Percentiles rank a stretch among this genome's conserved stretches.
Conservation (phyloP, 2,888 invertebrate genomes). For the Drosophila merina region DNA sequence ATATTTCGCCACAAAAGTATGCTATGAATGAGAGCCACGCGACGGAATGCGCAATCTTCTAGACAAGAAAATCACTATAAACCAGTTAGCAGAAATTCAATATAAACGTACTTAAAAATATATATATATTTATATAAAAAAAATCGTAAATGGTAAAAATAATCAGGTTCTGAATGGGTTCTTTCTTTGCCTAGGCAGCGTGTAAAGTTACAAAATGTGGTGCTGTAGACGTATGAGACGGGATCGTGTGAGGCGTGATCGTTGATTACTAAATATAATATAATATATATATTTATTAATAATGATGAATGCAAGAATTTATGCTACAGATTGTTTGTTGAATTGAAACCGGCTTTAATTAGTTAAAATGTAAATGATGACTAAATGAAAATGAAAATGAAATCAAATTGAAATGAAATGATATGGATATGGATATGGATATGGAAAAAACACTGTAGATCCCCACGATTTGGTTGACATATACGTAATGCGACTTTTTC, state of each 20-base stretch:
- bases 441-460: slow-evolving; percentile 24
- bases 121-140: slow-evolving; percentile 49
- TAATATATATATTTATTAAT: slow-evolving; percentile 29
- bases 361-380: slow-evolving; percentile 59
- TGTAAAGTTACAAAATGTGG: slow-evolving; percentile 74
- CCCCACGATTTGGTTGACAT: slow-evolving; percentile 50
- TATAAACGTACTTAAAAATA: slow-evolving; percentile 62
- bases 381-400: slow-evolving; percentile 28
- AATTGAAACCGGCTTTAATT: slow-evolving; percentile 76
- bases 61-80: slow-evolving; percentile 20
- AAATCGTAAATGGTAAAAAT: slow-evolving; percentile 20
- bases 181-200: slow-evolving; percentile 55
- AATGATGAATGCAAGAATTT: slow-evolving; percentile 45
- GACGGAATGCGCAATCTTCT: slow-evolving; percentile 21
- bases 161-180: slow-evolving; percentile 47
- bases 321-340: slow-evolving; percentile 62
- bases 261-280: slow-evolving; percentile 43
- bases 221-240: slow-evolving; percentile 72
- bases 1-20: slow-evolving; percentile 65
- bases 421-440: slow-evolving; percentile 3
- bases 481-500: slow-evolving; percentile 50
- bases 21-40: slow-evolving; percentile 18
- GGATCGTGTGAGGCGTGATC: slow-evolving; percentile 28
- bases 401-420: slow-evolving; percentile 17
- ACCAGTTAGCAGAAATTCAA: slow-evolving; percentile 62